Conservation (phyloP, 2,797 vertebrate genomes). For the Darevskia mixta region DNA sequence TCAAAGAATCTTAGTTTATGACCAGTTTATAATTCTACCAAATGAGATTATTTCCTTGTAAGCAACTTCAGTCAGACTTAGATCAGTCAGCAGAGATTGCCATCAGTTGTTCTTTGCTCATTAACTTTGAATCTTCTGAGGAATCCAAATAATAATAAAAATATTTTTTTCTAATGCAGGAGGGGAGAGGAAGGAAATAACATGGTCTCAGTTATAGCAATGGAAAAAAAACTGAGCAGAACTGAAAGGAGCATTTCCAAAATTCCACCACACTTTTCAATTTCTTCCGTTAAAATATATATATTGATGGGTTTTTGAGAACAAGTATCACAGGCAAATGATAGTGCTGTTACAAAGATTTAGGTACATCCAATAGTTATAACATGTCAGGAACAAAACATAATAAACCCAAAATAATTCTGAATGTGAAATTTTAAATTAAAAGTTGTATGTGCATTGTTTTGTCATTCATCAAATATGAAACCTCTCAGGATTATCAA, state of each 20-base stretch:
- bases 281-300: background rate
- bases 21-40: background rate
- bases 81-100: background rate
- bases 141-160: background rate
- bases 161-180: background rate
- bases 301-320: no score
- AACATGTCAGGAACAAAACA: no score
- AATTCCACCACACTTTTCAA: background rate
- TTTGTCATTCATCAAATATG: background rate
- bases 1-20: background rate
- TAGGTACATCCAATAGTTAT: no score
- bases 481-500: background rate
- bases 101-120: background rate
- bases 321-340: no score
- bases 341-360: no score
- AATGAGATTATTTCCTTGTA: background rate
- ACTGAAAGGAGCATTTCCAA: background rate
- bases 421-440: slow-evolving; percentile 1
- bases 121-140: background rate
- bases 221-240: background rate
- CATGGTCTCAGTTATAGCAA: background rate
- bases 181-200: background rate
- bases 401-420: background rate
- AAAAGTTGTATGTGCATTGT: background rate
- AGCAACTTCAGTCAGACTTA: no score